Base-by-base conservation (phyloP, 1,140 invertebrate genomes). In the Polypedilum vanderplanki region DNA sequence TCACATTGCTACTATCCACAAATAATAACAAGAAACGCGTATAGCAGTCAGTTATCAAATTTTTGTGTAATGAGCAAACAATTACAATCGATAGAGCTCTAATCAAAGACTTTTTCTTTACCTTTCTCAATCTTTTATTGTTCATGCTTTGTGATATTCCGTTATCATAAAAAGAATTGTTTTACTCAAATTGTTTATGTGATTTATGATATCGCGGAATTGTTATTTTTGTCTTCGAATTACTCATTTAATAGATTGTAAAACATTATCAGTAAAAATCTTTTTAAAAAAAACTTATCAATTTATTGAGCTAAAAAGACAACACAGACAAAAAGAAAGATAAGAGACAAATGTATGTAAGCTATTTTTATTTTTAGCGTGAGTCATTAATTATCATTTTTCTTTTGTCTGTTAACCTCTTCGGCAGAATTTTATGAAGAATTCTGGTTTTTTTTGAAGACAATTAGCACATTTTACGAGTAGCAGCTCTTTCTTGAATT, bases 301-400 rank as follows among this genome's bases (percentile, higher is more conserved):
- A 15, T 15, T 15, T n/a, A 1, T 15, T n/a, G n/a, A 57, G 46
- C 15, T n/a, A 57, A 57, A 57, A 57, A 12, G 46, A 57, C 15
- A 10, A 1, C 15, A 8, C 8, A 1, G 8, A 46, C 46, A 57
- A 12, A 15, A 12, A 9, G 15, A 57, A 12, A n/a, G 46, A 57
- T 57, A 57, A 57, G 46, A 57, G 65, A 18, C 65, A 22, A 18
- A 17, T 18, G 64, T 67, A 17, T 17, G 15, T 17, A 70, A 70
- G 20, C 65, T 70, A 18, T 18, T 70, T n/a, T n/a, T n/a, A n/a
- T n/a, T n/a, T 70, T 9, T 7, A n/a, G 65, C 65, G 20, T 70
- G 65, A 70, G 65, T 70, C 65, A 70, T 18, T 70, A 70, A 20
- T 70, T 70, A 70, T 20, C 65, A 20, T 70, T 70, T 15, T 10